A percentile compares a stretch with the other conserved stretches of the same genome.
Evolutionary conservation across 2,797 vertebrate genomes (phyloP).

Genomic region (Momotus momota): DNA sequence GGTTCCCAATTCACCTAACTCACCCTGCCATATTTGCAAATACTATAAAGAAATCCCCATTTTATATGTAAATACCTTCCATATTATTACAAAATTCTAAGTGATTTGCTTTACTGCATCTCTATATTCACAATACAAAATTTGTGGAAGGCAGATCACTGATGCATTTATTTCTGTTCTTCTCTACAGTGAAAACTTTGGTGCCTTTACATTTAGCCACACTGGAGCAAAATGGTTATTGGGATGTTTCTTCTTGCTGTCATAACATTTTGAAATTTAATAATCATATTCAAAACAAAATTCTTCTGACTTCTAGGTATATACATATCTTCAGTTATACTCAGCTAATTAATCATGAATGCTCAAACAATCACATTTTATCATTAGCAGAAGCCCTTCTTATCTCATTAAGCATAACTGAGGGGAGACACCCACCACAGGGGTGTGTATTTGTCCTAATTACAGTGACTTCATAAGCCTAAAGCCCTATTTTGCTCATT

Average conservation of each 20-base stretch:
- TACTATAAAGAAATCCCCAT: not conserved
- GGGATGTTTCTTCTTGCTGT: not conserved
- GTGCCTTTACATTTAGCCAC: not conserved
- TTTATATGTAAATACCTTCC: not conserved
- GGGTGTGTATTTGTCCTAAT: not conserved
- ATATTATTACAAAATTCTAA: not conserved
- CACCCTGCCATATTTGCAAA: not conserved
- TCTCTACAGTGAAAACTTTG: not conserved
- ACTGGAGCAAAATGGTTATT: not conserved
- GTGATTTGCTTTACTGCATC: not conserved
- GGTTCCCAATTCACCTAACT: not conserved
- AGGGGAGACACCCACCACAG: not conserved
- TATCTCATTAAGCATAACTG: slow-evolving; percentile 1
- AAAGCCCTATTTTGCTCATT: not conserved
- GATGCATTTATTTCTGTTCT: not conserved
- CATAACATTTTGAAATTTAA: not conserved
- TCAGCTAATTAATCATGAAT: not conserved
- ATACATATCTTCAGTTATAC: not conserved
- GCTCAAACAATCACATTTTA: not conserved
- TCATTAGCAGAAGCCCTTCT: not conserved
- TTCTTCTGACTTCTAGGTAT: not conserved
- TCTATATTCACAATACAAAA: not conserved
- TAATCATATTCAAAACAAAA: not conserved
- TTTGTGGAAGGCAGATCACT: not conserved
- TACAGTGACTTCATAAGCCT: slow-evolving; percentile 20